Evolutionary conservation across 2,888 invertebrate species (phyloP).

Genomic region (Lampropteryx suffumata): DNA sequence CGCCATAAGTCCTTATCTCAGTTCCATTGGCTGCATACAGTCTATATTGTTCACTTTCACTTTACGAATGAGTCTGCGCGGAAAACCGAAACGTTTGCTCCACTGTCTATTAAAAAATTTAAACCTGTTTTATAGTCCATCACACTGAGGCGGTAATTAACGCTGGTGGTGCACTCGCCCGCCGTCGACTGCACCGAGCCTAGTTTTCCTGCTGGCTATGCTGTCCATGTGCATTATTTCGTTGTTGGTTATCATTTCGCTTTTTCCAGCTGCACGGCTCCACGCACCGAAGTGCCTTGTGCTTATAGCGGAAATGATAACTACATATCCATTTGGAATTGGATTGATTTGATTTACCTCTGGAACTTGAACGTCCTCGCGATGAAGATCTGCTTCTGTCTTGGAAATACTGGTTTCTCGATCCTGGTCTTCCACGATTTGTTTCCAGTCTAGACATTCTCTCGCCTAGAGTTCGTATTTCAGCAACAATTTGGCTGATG

Average conservation of each 20-base stretch:
- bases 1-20: slow-evolving; percentile 24
- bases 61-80: background rate
- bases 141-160: slow-evolving; percentile 16
- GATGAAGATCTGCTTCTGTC: background rate
- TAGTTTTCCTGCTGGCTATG: slow-evolving; percentile 19
- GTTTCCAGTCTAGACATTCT: background rate
- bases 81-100: slow-evolving; percentile 16
- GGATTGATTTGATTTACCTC: background rate
- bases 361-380: background rate
- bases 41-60: slow-evolving; percentile 14
- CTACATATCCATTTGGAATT: slow-evolving; percentile 9
- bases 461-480: background rate
- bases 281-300: slow-evolving; percentile 9
- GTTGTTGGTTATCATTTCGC: background rate
- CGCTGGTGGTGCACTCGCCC: slow-evolving; percentile 2
- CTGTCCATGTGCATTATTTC: background rate
- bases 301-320: slow-evolving; percentile 13
- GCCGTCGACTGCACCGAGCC: slow-evolving; percentile 10
- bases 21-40: slow-evolving; percentile 34
- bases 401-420: background rate
- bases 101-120: slow-evolving; percentile 18
- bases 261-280: slow-evolving; percentile 21
- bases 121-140: slow-evolving; percentile 9
- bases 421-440: background rate
- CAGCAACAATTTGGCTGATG: background rate